Evolutionary conservation across 1,140 invertebrate genomes (phyloP).

Genomic region (Macrostomum lignano): DNA sequence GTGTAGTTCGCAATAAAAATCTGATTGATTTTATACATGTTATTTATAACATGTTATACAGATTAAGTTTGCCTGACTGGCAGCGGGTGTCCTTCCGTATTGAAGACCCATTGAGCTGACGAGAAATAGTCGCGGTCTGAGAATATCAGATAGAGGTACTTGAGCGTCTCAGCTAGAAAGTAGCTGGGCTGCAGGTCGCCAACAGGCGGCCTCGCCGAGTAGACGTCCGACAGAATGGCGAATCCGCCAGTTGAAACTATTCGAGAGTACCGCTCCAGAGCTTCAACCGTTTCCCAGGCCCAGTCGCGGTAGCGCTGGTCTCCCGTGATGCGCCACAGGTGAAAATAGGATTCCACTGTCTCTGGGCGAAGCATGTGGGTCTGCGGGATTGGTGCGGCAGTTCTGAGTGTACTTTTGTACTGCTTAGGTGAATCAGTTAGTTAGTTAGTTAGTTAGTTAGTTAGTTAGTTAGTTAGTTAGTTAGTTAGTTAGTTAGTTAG

Average conservation of each 20-base stretch:
- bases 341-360: constrained; percentile 83
- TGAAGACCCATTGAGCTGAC: constrained; percentile 86
- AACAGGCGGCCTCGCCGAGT: constrained; percentile 40
- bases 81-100: constrained; percentile 84
- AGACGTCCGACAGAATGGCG: constrained; percentile 72
- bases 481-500: too few relatives aligned
- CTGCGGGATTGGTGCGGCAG: too few relatives aligned
- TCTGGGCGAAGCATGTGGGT: constrained; percentile 56
- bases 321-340: constrained; percentile 77
- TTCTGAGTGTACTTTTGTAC: too few relatives aligned
- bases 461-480: too few relatives aligned
- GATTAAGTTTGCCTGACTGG: too few relatives aligned
- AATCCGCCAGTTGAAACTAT: constrained; percentile 63
- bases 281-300: constrained; percentile 85
- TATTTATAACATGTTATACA: too few relatives aligned
- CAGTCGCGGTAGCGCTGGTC: constrained; percentile 82
- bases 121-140: constrained; percentile 35
- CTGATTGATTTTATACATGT: too few relatives aligned
- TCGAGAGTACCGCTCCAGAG: constrained; percentile 55
- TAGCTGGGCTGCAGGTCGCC: constrained; percentile 95
- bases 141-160: constrained; percentile 19
- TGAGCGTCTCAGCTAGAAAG: constrained; percentile 37
- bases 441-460: too few relatives aligned
- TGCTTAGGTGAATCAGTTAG: too few relatives aligned
- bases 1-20: too few relatives aligned